Evolutionary conservation across 2,888 invertebrate genomes (phyloP), one percentile per base, ranked within the genome.

Genomic region (Ferdinandea cuprea): DNA sequence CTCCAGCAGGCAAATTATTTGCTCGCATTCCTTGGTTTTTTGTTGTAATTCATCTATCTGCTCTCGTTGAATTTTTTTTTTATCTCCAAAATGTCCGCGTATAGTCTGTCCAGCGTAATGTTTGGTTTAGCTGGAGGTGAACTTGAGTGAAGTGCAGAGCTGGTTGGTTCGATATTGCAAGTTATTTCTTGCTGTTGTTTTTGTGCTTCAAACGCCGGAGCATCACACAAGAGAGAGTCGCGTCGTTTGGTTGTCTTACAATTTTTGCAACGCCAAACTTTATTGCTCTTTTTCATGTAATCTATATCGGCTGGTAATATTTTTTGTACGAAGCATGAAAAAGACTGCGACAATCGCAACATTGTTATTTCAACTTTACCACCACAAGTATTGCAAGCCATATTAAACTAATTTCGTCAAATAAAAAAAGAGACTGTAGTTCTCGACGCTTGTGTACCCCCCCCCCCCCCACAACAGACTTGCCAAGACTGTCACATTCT

Each of bases 211-310:
- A 8, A 30, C 3, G 9, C 28, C 8, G 25, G 13, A 13, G 13
- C 40, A 19, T 56, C 40, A 13, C 25, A 19, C 15, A 21, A 58
- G 21, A 58, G 42, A 9, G 58, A 58, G 3, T 42, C 42, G 21
- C 58, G 58, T 5, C 58, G 28, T 58, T 58, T 58, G 15, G 13
- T 42, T 13, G 58, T 19, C 9, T 8, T 17, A 46, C 61, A 61
- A 4, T 15, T 37, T 15, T 7, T 21, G 32, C 61, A 46, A 13
- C 25, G n/a, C 44, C 59, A 61, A 11, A 8, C 9, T 61, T 61
- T 61, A 13, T 61, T 61, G 25, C 13, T 7, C 17, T 17, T 61
- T 32, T 46, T 61, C 61, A 61, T 44, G 13, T 17, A 61, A 1
- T 46, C 46, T 8, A 61, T 46, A 25, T 61, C 46, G 13, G 44